Percentiles rank a stretch among this genome's conserved stretches.
Evolutionary conservation across 1,140 invertebrate species (phyloP).

Genomic region (Sycophila sp.): DNA sequence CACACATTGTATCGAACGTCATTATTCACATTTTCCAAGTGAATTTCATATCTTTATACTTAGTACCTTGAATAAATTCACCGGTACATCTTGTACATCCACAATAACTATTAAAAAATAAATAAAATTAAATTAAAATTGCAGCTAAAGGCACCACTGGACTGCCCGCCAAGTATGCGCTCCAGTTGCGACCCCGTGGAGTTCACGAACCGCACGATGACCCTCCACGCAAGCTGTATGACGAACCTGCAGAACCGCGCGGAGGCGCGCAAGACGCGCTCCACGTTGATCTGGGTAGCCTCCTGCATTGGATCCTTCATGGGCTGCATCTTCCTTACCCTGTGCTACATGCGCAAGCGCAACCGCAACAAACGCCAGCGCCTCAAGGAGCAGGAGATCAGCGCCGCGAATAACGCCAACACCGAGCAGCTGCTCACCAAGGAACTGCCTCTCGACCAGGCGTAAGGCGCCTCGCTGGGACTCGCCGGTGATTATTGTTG

Average conservation of each 20-base stretch:
- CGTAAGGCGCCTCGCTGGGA: too few relatives aligned
- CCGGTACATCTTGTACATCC: too few relatives aligned
- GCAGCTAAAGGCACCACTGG: background rate
- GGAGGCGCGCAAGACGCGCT: slow-evolving; percentile 48
- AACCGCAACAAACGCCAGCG: slow-evolving; percentile 51
- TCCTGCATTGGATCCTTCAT: slow-evolving; percentile 50
- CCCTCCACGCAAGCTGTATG: slow-evolving; percentile 45
- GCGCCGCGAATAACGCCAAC: slow-evolving; percentile 51
- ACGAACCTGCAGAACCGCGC: slow-evolving; percentile 41
- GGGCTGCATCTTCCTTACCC: slow-evolving; percentile 43
- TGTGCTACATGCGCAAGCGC: slow-evolving; percentile 57
- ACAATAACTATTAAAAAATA: too few relatives aligned
- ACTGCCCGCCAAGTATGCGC: slow-evolving; percentile 4
- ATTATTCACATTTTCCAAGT: too few relatives aligned
- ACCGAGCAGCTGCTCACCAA: slow-evolving; percentile 57
- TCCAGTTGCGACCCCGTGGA: slow-evolving; percentile 3
- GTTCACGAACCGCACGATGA: slow-evolving; percentile 51
- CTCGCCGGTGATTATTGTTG: too few relatives aligned
- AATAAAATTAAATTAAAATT: too few relatives aligned
- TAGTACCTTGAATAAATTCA: background rate
- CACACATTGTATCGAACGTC: too few relatives aligned
- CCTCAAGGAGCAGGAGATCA: slow-evolving; percentile 51
- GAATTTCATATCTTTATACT: too few relatives aligned
- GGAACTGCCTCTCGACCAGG: slow-evolving; percentile 28
- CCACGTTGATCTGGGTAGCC: slow-evolving; percentile 56